Percentiles rank a stretch among this genome's conserved stretches.
These are phyloP conservation scores for Coregonus ussuriensis DNA, from an alignment of 2,797 vertebrate genomes.

Conservation along the genomic window DNA sequence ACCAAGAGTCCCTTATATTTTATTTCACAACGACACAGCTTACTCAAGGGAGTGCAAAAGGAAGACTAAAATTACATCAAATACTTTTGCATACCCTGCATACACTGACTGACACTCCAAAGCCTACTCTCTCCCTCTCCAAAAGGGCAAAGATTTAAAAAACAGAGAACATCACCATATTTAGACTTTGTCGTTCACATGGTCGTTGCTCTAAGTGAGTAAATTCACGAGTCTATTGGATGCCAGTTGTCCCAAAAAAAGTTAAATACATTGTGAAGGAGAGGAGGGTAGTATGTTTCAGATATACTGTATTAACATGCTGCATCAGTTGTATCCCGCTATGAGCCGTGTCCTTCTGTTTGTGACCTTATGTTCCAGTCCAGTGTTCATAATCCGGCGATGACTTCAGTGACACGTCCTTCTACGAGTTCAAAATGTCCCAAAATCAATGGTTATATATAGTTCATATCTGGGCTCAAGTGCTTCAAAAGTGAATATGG, in stretches of 20 bases:
- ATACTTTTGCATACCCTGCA: conserved; percentile 8
- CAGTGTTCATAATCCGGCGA: conserved; percentile 36
- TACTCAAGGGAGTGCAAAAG: conserved; percentile 67
- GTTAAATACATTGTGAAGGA: conserved; percentile 70
- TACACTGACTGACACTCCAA: conserved; percentile 4
- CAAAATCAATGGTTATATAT: conserved; percentile 44
- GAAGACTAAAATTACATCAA: conserved; percentile 59
- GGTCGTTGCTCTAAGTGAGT: conserved; percentile 27
- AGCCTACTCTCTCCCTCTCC: conserved; percentile 8
- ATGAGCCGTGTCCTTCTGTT: conserved; percentile 61
- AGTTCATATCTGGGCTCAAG: conserved; percentile 58
- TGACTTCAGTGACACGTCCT: not conserved
- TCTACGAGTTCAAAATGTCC: not conserved
- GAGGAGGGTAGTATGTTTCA: conserved; percentile 31
- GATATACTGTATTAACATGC: conserved; percentile 78
- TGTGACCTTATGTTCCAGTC: conserved; percentile 47
- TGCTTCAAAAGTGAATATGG: conserved; percentile 58
- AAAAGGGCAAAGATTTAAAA: not conserved
- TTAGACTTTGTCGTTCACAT: conserved; percentile 49
- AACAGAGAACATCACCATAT: not conserved
- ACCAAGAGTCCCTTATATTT: conserved; percentile 72
- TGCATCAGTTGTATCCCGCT: conserved; percentile 74
- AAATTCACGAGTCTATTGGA: conserved; percentile 47
- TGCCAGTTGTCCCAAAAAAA: conserved; percentile 62
- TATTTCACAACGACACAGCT: conserved; percentile 78